Evolutionary conservation across 2,797 vertebrate species (phyloP).

Genomic region (Melanotaenia parkinsoni): DNA sequence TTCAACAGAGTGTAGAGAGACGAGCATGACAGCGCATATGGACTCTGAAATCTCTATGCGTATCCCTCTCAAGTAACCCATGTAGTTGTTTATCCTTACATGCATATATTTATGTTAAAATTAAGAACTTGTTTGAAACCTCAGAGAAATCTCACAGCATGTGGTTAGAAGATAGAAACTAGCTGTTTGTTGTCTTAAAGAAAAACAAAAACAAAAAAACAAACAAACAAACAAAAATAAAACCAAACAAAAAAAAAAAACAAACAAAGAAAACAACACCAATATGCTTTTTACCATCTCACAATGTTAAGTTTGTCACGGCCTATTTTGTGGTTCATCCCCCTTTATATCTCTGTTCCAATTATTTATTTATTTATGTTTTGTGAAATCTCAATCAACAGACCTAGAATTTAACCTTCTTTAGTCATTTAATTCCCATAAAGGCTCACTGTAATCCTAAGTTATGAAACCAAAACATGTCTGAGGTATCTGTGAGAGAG

Average conservation of each 20-base stretch:
- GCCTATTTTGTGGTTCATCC: constrained; percentile 13
- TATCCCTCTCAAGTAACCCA: background rate
- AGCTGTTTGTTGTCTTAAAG: constrained; percentile 19
- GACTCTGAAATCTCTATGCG: constrained; percentile 16
- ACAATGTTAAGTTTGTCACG: constrained; percentile 9
- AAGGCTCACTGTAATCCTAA: constrained; percentile 4
- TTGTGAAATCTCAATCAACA: constrained; percentile 10
- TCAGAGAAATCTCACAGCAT: background rate
- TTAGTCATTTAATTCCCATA: constrained; percentile 5
- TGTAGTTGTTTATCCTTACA: constrained; percentile 1
- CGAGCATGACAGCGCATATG: constrained; percentile 47
- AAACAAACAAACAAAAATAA: no score
- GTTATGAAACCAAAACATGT: constrained; percentile 27
- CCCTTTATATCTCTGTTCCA: background rate
- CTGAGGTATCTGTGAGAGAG: constrained; percentile 40
- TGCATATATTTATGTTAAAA: constrained; percentile 1
- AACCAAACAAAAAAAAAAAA: no score
- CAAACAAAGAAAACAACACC: background rate
- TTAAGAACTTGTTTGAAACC: constrained; percentile 17
- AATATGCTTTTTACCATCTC: constrained; percentile 5
- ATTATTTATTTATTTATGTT: constrained; percentile 3
- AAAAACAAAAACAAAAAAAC: background rate
- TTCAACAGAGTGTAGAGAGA: constrained; percentile 61
- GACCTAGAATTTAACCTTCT: background rate
- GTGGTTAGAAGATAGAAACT: constrained; percentile 1